phyloP scores from a whole-genome alignment of 92 coral and sea anemone species.

The Epizoanthus fatuus region DNA sequence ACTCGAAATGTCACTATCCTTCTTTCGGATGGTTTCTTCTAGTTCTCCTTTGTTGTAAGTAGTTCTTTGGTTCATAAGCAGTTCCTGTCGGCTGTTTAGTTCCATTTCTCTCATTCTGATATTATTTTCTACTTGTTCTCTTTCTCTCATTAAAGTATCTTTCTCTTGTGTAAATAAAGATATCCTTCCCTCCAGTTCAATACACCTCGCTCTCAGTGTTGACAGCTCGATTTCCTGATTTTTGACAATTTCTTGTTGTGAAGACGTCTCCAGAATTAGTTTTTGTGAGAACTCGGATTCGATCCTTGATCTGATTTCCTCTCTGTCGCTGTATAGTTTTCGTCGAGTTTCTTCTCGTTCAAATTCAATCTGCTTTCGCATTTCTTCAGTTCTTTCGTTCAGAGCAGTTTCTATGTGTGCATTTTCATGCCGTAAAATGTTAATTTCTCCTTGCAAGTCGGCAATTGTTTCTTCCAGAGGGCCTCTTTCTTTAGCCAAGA shows the following conservation, averaged over 20 bases:
- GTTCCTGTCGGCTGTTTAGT: conserved; percentile 42
- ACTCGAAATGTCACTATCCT: conserved; percentile 77
- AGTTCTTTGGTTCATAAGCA: conserved; percentile 21
- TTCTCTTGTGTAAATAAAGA: conserved; percentile 64
- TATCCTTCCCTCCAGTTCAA: conserved; percentile 65
- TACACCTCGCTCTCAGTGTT: conserved; percentile 73
- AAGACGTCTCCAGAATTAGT: conserved; percentile 63
- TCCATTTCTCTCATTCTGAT: conserved; percentile 63
- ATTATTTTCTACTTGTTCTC: conserved; percentile 73
- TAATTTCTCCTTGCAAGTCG: conserved; percentile 79
- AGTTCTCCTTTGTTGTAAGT: conserved; percentile 66
- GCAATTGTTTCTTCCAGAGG: conserved; percentile 78
- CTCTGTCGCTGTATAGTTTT: conserved; percentile 68
- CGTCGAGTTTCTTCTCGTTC: conserved; percentile 82
- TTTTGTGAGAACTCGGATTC: conserved; percentile 83
- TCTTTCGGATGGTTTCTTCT: conserved; percentile 72
- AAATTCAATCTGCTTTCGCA: conserved; percentile 76
- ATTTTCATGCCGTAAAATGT: conserved; percentile 86
- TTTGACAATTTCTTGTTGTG: conserved; percentile 61
- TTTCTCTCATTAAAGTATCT: conserved; percentile 79
- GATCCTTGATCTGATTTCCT: conserved; percentile 77
- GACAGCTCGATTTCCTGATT: conserved; percentile 73
- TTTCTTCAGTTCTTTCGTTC: conserved; percentile 81
- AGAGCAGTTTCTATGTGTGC: conserved; percentile 73
- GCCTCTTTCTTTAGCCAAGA: conserved; percentile 76